phyloP scores from a whole-genome alignment of 2,888 invertebrate species.

The Epirrhoe alternata region DNA sequence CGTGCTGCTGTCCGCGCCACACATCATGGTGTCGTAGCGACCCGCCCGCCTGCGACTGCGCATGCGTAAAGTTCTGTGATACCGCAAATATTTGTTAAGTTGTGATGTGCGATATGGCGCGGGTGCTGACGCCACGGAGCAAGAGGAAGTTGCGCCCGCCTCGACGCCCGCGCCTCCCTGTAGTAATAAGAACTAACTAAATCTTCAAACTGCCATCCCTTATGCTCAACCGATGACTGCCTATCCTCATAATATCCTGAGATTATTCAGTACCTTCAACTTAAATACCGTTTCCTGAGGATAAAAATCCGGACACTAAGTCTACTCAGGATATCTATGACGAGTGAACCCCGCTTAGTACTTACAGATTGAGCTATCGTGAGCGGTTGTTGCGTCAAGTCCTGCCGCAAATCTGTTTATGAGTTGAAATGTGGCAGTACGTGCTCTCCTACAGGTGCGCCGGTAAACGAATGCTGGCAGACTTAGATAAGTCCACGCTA shows the following conservation, averaged over 20 bases:
- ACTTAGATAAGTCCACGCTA: constrained; percentile 64
- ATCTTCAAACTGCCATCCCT: constrained; percentile 77
- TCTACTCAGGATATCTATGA: constrained; percentile 51
- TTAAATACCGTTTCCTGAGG: constrained; percentile 60
- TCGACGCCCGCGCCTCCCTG: constrained; percentile 78
- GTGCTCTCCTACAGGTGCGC: constrained; percentile 56
- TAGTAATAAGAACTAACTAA: constrained; percentile 70
- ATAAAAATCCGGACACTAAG: constrained; percentile 51
- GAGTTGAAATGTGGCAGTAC: constrained; percentile 61
- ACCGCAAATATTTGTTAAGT: constrained; percentile 89
- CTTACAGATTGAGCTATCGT: constrained; percentile 36
- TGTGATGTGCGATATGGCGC: constrained; percentile 84
- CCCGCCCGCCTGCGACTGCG: constrained; percentile 83
- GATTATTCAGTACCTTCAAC: constrained; percentile 60
- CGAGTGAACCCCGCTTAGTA: constrained; percentile 46
- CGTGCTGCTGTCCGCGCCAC: constrained; percentile 98
- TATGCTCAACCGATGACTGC: constrained; percentile 75
- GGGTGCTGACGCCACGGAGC: constrained; percentile 76
- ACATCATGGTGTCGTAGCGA: constrained; percentile 96
- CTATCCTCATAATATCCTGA: constrained; percentile 67
- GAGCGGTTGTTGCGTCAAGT: constrained; percentile 59
- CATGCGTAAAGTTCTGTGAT: constrained; percentile 87
- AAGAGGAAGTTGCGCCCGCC: constrained; percentile 71
- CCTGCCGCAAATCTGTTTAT: constrained; percentile 52
- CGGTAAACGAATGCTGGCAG: constrained; percentile 48